Evolutionary conservation across 2,888 invertebrate species (phyloP).

Genomic region (Nomada ruficornis): DNA sequence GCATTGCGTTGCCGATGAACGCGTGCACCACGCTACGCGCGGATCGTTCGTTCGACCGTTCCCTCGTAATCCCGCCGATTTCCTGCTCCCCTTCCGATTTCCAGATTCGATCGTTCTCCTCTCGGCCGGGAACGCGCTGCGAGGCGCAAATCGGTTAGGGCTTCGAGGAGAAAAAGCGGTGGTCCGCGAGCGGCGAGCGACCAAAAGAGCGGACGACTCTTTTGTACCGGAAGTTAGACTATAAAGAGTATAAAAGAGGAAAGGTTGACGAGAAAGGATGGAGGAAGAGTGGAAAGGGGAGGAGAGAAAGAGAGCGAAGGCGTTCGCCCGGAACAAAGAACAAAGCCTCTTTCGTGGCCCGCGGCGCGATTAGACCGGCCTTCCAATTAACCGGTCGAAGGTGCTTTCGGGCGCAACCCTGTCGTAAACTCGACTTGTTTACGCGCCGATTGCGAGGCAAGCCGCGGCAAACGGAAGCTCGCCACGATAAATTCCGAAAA

Average conservation of each 20-base stretch:
- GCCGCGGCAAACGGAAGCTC: conserved; percentile 81
- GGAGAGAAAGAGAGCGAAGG: conserved; percentile 18
- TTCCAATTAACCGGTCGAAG: conserved; percentile 77
- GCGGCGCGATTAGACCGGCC: conserved; percentile 68
- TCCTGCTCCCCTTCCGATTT: background rate
- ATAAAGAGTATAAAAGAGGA: conserved; percentile 53
- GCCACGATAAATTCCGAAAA: conserved; percentile 83
- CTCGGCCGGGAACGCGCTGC: background rate
- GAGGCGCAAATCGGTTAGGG: background rate
- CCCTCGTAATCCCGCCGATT: background rate
- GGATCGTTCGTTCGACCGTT: conserved; percentile 1
- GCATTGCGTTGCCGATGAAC: conserved; percentile 79
- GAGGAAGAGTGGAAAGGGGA: conserved; percentile 4
- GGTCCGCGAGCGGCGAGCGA: conserved; percentile 32
- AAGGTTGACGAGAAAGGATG: conserved; percentile 25
- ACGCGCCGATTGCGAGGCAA: conserved; percentile 72
- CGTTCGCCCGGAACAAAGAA: conserved; percentile 64
- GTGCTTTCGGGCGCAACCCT: conserved; percentile 66
- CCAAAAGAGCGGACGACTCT: conserved; percentile 30
- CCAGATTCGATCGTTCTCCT: background rate
- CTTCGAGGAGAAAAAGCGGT: conserved; percentile 5
- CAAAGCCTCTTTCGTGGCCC: conserved; percentile 57
- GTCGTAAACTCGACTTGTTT: conserved; percentile 82
- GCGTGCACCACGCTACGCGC: conserved; percentile 39
- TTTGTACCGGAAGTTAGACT: conserved; percentile 59